phyloP scores from a whole-genome alignment of 92 coral and sea anemone species.

The Siderastrea radians region DNA sequence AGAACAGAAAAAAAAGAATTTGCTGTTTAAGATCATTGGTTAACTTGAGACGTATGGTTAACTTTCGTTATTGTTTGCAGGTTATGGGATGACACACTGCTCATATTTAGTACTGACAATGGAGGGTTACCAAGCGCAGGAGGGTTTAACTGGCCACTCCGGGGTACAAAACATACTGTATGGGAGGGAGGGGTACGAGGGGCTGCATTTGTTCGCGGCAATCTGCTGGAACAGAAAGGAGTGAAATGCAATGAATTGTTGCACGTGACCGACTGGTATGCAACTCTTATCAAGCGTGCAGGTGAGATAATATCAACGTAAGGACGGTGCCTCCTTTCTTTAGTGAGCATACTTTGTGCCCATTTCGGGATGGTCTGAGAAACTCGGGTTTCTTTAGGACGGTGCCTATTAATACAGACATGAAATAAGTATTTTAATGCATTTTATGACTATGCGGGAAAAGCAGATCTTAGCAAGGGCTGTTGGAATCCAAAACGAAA shows the following conservation, averaged over 20 bases:
- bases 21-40: too few relatives aligned
- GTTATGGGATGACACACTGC: slow-evolving; percentile 72
- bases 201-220: slow-evolving; percentile 73
- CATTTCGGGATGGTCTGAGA: too few relatives aligned
- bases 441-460: too few relatives aligned
- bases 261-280: slow-evolving; percentile 71
- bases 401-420: too few relatives aligned
- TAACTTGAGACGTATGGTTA: not conserved
- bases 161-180: slow-evolving; percentile 74
- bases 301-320: slow-evolving; percentile 4
- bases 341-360: too few relatives aligned
- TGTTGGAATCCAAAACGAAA: too few relatives aligned
- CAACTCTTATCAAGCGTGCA: slow-evolving; percentile 40
- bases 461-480: too few relatives aligned
- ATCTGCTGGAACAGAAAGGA: slow-evolving; percentile 49
- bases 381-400: too few relatives aligned
- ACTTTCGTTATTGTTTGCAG: slow-evolving; percentile 10
- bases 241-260: slow-evolving; percentile 39
- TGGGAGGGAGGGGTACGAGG: slow-evolving; percentile 87
- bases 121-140: slow-evolving; percentile 70
- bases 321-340: too few relatives aligned
- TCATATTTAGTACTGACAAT: slow-evolving; percentile 73
- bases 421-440: too few relatives aligned
- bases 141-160: slow-evolving; percentile 85
- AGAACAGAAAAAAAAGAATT: too few relatives aligned